A percentile compares a stretch with the other conserved stretches of the same genome.
Conservation (phyloP, 2,888 invertebrate species). For the Labia minor region DNA sequence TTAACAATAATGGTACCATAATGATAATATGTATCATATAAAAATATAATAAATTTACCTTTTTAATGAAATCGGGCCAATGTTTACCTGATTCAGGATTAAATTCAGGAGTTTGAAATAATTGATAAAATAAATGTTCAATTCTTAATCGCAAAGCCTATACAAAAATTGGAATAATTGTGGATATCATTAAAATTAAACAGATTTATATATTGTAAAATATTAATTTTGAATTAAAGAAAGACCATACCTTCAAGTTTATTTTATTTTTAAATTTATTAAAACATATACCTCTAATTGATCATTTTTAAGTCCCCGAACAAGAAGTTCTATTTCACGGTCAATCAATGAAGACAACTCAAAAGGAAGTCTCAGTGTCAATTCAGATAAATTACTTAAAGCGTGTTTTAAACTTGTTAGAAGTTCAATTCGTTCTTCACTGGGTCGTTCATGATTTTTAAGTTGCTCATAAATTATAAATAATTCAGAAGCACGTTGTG, state of each 20-base stretch:
- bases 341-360: slow-evolving; percentile 54
- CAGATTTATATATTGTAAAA: too few relatives aligned
- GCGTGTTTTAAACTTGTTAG: slow-evolving; percentile 58
- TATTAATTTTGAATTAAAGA: too few relatives aligned
- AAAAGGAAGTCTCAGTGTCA: slow-evolving; percentile 36
- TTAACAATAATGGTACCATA: too few relatives aligned
- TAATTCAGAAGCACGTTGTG: slow-evolving; percentile 64
- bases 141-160: slow-evolving; percentile 57
- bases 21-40: too few relatives aligned
- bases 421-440: slow-evolving; percentile 57
- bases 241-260: too few relatives aligned
- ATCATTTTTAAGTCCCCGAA: slow-evolving; percentile 47
- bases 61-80: slow-evolving; percentile 24
- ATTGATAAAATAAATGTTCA: slow-evolving; percentile 43
- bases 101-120: slow-evolving; percentile 47
- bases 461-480: slow-evolving; percentile 61
- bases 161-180: slow-evolving; percentile 32
- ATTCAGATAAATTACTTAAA: slow-evolving; percentile 39
- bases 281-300: slow-evolving; percentile 35
- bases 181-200: too few relatives aligned
- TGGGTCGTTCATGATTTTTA: slow-evolving; percentile 44
- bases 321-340: slow-evolving; percentile 57
- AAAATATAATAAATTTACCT: neutral
- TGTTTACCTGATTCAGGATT: slow-evolving; percentile 47
- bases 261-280: too few relatives aligned